phyloP scores from a whole-genome alignment of 2,113 vertebrate genomes.

The Phoenicopterus ruber region DNA sequence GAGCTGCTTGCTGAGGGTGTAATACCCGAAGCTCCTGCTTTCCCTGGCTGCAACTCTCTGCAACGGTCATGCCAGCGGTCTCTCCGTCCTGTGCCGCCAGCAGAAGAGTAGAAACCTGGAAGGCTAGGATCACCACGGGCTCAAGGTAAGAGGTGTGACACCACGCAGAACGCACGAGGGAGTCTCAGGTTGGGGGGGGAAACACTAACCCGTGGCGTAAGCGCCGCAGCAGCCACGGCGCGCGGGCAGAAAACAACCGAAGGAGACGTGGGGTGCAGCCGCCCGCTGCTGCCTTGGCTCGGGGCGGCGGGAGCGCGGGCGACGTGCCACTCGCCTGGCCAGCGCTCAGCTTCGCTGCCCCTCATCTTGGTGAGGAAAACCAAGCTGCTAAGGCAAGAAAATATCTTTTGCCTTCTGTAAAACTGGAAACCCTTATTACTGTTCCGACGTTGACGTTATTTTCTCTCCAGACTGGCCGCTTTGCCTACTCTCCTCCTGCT shows the following conservation, averaged over 20 bases:
- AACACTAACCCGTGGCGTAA: neutral
- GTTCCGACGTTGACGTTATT: fast-evolving
- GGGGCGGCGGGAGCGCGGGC: too few species aligned
- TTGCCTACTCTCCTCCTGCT: neutral
- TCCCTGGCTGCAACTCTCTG: neutral
- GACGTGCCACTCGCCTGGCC: neutral
- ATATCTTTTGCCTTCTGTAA: neutral
- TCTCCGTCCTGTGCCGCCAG: neutral
- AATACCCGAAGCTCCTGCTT: neutral
- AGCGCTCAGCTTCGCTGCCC: neutral
- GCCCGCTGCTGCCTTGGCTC: neutral
- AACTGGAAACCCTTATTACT: neutral
- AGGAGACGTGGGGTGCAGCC: fast-evolving
- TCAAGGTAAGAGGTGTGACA: neutral
- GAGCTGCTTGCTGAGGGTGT: neutral
- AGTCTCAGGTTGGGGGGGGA: neutral
- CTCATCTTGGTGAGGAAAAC: neutral
- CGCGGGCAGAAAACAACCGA: fast-evolving
- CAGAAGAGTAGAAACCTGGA: too few species aligned
- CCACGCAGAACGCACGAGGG: fast-evolving
- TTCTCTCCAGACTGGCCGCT: neutral
- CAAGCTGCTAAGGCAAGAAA: neutral
- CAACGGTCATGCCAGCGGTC: fast-evolving
- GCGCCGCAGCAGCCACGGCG: neutral
- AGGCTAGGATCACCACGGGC: neutral